These are phyloP conservation scores for Sarcoramphus papa DNA, from an alignment of 2,797 vertebrate species.

Conservation along the genomic window DNA sequence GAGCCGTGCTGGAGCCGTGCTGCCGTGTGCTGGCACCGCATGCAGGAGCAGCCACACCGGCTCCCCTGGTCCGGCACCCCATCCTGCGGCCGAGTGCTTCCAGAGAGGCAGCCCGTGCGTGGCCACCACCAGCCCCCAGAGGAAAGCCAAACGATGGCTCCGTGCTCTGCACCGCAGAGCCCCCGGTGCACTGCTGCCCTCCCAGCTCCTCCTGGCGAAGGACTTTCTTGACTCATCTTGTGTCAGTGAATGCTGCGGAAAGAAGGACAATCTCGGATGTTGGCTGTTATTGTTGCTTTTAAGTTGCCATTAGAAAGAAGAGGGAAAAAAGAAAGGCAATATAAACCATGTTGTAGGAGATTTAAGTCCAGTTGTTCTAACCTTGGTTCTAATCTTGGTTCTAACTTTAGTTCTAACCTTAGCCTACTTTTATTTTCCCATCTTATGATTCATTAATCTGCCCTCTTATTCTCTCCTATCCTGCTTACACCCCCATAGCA, in stretches of 20 bases:
- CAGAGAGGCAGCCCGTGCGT: background rate
- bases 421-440: background rate
- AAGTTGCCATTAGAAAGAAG: background rate
- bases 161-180: background rate
- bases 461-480: background rate
- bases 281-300: background rate
- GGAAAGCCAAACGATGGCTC: fast-evolving
- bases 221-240: background rate
- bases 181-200: no score
- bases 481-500: background rate
- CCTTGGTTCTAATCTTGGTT: no score
- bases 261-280: background rate
- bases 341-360: background rate
- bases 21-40: background rate
- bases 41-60: background rate
- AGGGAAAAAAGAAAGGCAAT: background rate
- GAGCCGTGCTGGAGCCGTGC: background rate
- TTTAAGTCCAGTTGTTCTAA: background rate
- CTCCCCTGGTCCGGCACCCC: fast-evolving
- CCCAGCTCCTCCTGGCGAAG: background rate
- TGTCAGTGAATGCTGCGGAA: background rate
- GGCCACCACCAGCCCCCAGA: background rate
- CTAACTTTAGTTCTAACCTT: background rate
- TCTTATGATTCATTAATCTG: background rate
- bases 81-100: background rate